Base-by-base conservation (phyloP, 2,797 vertebrate genomes). In the Gadopsis bispinosus region DNA sequence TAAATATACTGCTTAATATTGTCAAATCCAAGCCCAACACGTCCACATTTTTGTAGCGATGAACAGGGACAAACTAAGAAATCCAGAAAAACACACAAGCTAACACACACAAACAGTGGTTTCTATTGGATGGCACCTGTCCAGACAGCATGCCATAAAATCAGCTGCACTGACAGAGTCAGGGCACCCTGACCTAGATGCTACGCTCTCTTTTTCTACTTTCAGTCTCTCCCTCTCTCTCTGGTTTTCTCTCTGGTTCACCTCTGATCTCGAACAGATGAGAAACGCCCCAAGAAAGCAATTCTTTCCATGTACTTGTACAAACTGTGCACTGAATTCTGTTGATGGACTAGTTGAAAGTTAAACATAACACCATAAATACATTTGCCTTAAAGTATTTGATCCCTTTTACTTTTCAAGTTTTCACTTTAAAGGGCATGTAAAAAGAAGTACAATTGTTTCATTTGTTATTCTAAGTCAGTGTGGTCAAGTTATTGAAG, bases 131-230 rank as follows among this genome's bases (percentile, higher is more conserved):
- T 83, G 87, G 90, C 87, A 72, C 83, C 71, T 65, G 69, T 89
- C 89, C 92, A 94, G 91, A 92, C 89, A 88, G 83, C 85, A 80
- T 87, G 83, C 89, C 88, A 90, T 94, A 92, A 92, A 92, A 91
- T 88, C 79, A 85, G 88, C 85, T 68, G 75, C 78, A 73, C 88
- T 93, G 81, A 92, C 89, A 90, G 87, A 80, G 94, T 94, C 94
- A 95, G 95, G 92, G 73, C 91, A 84, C 72, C 88, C 91, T 95
- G 94, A 95, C 95, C 95, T 91, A 93, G 93, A 92, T 91, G 3
- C 81, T 68, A 64, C 72, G 70, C 75, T 87, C 37, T 3, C 68
- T 80, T 87, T 83, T 88, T 79, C 47, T 81, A 39, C 69, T 90
- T 63, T 85, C 80, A 7, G 7, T 69, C 71, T 69, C 81, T 64